These are phyloP conservation scores for Leuctra nigra DNA, from an alignment of 2,888 invertebrate species.

Conservation along the genomic window DNA sequence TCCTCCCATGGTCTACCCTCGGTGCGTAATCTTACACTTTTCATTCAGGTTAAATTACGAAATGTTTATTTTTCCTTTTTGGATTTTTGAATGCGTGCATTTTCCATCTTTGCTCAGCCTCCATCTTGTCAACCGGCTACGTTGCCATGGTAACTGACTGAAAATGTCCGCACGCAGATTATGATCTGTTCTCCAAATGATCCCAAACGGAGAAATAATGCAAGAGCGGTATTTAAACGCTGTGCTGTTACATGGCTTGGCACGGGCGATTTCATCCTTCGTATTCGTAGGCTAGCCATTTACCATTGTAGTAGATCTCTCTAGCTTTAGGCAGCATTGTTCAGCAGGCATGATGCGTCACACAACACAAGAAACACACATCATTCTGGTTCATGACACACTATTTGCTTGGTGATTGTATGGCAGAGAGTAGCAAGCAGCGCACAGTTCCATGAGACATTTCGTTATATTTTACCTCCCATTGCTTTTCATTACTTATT, in stretches of 20 bases:
- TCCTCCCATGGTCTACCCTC: constrained; percentile 2
- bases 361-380: background rate
- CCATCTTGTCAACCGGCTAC: no score
- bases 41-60: background rate
- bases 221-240: no score
- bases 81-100: constrained; percentile 14
- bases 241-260: background rate
- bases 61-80: constrained; percentile 12
- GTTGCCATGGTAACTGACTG: no score
- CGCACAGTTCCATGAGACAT: constrained; percentile 3
- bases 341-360: background rate
- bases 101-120: background rate
- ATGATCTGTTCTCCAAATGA: no score
- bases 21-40: constrained; percentile 17
- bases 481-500: constrained; percentile 11
- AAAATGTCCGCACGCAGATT: no score
- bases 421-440: background rate
- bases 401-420: background rate
- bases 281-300: background rate
- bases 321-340: background rate
- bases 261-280: background rate
- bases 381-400: no score
- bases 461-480: background rate
- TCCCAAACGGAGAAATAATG: background rate
- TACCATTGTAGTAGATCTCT: background rate